Evolutionary conservation across 2,797 vertebrate genomes (phyloP).

Genomic region (Rousettus madagascariensis): DNA sequence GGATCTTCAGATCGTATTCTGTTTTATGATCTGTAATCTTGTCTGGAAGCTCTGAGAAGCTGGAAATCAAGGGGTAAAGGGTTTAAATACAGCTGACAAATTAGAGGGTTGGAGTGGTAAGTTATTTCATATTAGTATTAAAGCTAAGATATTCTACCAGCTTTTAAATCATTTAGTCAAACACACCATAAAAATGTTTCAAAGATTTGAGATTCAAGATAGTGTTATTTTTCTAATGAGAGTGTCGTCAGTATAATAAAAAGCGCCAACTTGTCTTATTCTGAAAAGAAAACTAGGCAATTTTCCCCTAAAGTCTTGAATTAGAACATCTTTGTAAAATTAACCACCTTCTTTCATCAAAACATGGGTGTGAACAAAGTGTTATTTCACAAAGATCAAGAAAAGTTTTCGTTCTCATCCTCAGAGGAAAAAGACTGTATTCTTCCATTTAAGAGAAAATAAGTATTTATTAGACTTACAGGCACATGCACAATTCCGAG

Average conservation of each 20-base stretch:
- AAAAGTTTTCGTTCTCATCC: neutral
- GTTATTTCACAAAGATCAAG: neutral
- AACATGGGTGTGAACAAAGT: neutral
- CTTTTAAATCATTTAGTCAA: slow-evolving; percentile 11
- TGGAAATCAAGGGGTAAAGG: neutral
- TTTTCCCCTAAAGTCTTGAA: neutral
- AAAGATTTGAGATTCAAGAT: slow-evolving; percentile 29
- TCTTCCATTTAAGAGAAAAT: neutral
- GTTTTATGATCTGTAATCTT: neutral
- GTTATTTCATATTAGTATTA: neutral
- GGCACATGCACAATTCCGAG: neutral
- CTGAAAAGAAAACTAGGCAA: neutral
- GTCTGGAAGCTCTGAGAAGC: neutral
- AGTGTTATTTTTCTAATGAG: neutral
- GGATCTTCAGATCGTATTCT: neutral
- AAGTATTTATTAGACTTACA: neutral
- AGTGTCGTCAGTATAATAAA: neutral
- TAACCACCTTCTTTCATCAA: neutral
- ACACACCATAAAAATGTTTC: neutral
- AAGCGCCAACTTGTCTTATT: neutral
- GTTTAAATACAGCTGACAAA: neutral
- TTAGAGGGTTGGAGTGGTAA: neutral
- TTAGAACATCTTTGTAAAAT: neutral
- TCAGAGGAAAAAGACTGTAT: neutral
- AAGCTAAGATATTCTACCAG: neutral